Conservation (phyloP, 2,888 invertebrate species). For the Elegia similella region DNA sequence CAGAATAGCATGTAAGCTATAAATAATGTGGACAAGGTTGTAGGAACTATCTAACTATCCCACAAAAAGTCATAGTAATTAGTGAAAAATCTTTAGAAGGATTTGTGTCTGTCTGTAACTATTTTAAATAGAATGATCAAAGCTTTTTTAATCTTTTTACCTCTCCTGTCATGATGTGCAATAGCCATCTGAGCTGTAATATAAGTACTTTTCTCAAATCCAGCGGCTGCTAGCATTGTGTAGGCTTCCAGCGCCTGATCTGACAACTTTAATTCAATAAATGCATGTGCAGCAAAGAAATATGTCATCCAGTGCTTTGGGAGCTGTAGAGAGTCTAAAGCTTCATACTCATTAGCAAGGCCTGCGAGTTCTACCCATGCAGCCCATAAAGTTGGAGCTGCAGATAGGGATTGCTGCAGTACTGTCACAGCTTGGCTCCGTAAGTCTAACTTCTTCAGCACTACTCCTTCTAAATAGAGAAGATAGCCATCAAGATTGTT, state of each 20-base stretch:
- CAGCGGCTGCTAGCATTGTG: conserved; percentile 87
- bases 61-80: too few species aligned
- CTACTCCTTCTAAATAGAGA: conserved; percentile 94
- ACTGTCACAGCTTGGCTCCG: conserved; percentile 88
- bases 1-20: too few species aligned
- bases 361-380: conserved; percentile 96
- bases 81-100: too few species aligned
- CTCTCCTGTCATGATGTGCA: conserved; percentile 95
- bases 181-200: conserved; percentile 95
- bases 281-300: conserved; percentile 94
- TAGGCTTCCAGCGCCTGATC: conserved; percentile 94
- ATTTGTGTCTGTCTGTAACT: too few species aligned
- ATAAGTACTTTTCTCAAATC: conserved; percentile 94
- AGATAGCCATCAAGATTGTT: conserved; percentile 93
- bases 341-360: conserved; percentile 91
- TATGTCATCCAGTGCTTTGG: conserved; percentile 97
- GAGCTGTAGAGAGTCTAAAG: conserved; percentile 83
- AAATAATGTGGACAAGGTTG: too few species aligned
- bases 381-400: conserved; percentile 94
- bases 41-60: too few species aligned
- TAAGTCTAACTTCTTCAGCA: conserved; percentile 93
- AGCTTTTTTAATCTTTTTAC: conserved; percentile 74
- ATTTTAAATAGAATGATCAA: too few species aligned
- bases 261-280: conserved; percentile 93
- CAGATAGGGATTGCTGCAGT: conserved; percentile 88